Percentiles rank a stretch among this genome's conserved stretches.
These are phyloP conservation scores for zebrafish (Danio rerio) DNA, from an alignment of 2,113 vertebrate species.

Conservation along the genomic window DNA sequence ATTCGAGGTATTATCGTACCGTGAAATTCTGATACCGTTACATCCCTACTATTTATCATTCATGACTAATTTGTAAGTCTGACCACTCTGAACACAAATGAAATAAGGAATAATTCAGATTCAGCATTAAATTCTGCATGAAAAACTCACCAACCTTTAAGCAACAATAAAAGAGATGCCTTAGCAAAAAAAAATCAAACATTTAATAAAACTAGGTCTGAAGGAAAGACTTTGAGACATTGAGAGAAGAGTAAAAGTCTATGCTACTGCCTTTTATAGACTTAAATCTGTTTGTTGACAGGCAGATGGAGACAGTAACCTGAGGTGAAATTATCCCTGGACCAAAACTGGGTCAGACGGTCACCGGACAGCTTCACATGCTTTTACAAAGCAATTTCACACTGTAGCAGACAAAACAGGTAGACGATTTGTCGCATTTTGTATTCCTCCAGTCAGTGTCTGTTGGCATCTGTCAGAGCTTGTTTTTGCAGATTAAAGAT, in stretches of 20 bases:
- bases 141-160: not conserved
- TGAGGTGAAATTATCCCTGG: not conserved
- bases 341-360: constrained; percentile 24
- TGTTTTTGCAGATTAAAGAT: too few relatives aligned
- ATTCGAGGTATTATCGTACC: too few relatives aligned
- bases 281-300: not conserved
- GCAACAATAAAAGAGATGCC: not conserved
- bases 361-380: not conserved
- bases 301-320: constrained; percentile 22
- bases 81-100: too few relatives aligned
- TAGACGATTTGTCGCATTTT: too few relatives aligned
- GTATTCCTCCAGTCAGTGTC: too few relatives aligned
- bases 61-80: too few relatives aligned
- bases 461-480: too few relatives aligned
- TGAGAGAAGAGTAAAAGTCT: not conserved
- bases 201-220: not conserved
- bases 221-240: not conserved
- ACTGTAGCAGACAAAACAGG: too few relatives aligned
- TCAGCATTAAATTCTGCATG: not conserved
- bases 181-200: not conserved
- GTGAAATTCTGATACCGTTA: too few relatives aligned
- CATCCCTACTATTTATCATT: too few relatives aligned
- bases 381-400: constrained; percentile 6
- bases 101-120: not conserved
- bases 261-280: constrained; percentile 6